Conservation (phyloP, 2,888 invertebrate genomes). For the Eilema sororculum region DNA sequence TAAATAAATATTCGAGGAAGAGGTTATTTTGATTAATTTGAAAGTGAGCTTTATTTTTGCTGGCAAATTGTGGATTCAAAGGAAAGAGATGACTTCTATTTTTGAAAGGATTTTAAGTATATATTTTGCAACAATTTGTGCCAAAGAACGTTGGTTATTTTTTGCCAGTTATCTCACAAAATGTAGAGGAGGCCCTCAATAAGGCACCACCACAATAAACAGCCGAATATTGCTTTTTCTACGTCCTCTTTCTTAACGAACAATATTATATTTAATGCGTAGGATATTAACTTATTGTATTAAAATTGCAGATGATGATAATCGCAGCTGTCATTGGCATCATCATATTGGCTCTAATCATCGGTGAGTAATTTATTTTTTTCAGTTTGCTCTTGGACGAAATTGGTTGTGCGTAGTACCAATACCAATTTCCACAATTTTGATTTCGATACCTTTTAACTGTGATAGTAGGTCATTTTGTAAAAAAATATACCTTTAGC, state of each 20-base stretch:
- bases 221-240: background rate
- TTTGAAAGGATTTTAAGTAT: no score
- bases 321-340: slow-evolving; percentile 95
- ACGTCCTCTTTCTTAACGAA: background rate
- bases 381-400: slow-evolving; percentile 13
- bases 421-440: background rate
- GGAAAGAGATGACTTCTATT: no score
- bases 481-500: background rate
- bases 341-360: slow-evolving; percentile 94
- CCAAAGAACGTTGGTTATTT: no score
- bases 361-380: slow-evolving; percentile 94
- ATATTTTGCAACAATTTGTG: no score
- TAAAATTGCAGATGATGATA: slow-evolving; percentile 93
- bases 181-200: no score
- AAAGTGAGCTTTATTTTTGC: no score
- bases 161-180: no score
- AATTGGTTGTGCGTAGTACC: slow-evolving; percentile 13
- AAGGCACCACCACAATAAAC: no score
- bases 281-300: background rate
- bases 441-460: background rate
- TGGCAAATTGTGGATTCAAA: no score
- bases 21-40: no score
- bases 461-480: background rate
- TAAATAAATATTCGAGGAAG: no score
- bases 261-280: background rate